A percentile compares a stretch with the other conserved stretches of the same genome.
phyloP scores from a whole-genome alignment of 2,113 vertebrate species.

The Pteropus alecto region DNA sequence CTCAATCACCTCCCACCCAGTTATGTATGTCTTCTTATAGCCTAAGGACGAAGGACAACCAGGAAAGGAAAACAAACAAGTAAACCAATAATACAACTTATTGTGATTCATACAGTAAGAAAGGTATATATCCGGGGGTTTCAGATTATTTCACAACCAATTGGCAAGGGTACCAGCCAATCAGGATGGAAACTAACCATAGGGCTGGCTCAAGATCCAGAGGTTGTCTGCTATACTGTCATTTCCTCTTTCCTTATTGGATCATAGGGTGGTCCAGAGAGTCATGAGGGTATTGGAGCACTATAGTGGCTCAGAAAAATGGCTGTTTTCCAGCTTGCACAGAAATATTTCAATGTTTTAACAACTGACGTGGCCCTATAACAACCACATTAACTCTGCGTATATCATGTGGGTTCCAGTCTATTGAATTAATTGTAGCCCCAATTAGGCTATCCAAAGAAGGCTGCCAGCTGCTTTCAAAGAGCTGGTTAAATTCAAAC shows the following conservation, averaged over 20 bases:
- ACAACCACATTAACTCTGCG: not conserved
- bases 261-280: not conserved
- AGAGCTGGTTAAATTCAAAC: not conserved
- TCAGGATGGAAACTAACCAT: not conserved
- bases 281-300: not conserved
- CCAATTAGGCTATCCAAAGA: not conserved
- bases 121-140: not conserved
- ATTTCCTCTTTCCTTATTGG: not conserved
- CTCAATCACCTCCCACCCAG: not conserved
- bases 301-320: not conserved
- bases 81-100: not conserved
- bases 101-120: not conserved
- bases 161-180: not conserved
- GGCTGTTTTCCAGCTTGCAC: not conserved
- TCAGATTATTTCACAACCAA: not conserved
- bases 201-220: not conserved
- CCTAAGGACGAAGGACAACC: not conserved
- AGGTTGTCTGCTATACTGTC: not conserved
- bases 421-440: not conserved
- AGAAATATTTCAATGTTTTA: not conserved
- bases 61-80: not conserved
- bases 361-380: not conserved
- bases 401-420: not conserved
- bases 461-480: not conserved
- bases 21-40: not conserved